A percentile compares a stretch with the other conserved stretches of the same genome.
Evolutionary conservation across 2,888 invertebrate genomes (phyloP).

Genomic region (Cantharis flavilabris): DNA sequence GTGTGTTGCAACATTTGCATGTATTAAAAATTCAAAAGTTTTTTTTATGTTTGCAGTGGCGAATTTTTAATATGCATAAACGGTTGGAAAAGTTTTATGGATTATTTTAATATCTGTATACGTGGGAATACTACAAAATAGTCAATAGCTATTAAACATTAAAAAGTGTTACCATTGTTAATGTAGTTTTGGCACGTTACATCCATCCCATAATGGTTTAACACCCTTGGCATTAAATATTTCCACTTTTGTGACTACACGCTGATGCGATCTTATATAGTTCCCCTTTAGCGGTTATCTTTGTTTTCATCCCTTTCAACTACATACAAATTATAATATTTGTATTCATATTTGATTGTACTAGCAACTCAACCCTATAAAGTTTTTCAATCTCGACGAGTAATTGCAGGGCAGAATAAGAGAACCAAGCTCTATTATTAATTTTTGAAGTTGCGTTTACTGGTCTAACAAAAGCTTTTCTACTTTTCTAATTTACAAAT

Average conservation of each 20-base stretch:
- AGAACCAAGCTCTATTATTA: neutral
- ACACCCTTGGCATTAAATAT: neutral
- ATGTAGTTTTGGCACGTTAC: neutral
- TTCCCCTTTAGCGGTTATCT: neutral
- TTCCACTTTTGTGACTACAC: neutral
- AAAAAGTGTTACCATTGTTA: neutral
- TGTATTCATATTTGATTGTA: neutral
- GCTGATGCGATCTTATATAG: neutral
- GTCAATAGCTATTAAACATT: neutral
- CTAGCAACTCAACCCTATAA: neutral
- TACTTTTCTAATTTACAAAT: neutral
- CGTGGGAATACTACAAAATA: neutral
- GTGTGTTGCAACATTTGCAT: neutral
- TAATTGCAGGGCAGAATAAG: neutral
- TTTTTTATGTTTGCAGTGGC: neutral
- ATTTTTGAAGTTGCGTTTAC: neutral
- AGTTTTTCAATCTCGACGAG: neutral
- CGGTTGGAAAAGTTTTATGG: neutral
- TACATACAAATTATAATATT: neutral
- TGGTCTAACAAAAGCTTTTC: neutral
- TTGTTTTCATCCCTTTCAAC: neutral
- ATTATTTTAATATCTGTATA: neutral
- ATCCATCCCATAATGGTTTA: neutral
- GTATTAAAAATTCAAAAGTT: neutral
- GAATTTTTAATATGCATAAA: neutral